Percentiles rank a stretch among this genome's conserved stretches.
phyloP scores from a whole-genome alignment of 1,140 invertebrate species.

The Drosophila ogumai region DNA sequence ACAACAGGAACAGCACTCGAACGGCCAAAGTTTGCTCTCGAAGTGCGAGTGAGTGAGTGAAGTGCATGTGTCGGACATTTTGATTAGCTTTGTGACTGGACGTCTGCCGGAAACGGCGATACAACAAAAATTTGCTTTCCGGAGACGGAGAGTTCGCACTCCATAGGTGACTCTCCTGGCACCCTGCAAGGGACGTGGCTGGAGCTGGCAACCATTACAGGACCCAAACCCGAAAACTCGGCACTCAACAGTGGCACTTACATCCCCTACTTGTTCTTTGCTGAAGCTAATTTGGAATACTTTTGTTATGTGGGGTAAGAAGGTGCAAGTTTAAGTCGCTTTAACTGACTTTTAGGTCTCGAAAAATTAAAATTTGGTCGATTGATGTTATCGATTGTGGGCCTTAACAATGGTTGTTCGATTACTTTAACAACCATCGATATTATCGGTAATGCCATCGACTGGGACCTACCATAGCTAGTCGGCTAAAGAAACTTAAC shows the following conservation, averaged over 20 bases:
- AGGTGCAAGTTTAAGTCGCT: neutral
- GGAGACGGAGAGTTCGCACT: neutral
- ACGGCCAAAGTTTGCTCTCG: conserved; percentile 63
- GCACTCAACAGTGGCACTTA: neutral
- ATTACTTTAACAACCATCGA: neutral
- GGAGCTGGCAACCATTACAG: neutral
- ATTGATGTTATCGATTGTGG: neutral
- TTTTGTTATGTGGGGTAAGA: neutral
- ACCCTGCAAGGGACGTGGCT: neutral
- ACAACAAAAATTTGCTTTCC: conserved; percentile 19
- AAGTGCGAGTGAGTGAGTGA: conserved; percentile 50
- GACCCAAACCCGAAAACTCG: neutral
- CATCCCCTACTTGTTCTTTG: neutral
- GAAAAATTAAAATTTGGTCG: neutral
- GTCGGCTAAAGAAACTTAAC: conserved; percentile 62
- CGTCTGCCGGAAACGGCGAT: conserved; percentile 61
- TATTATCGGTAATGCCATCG: neutral
- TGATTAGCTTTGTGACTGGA: conserved; percentile 75
- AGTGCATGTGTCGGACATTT: conserved; percentile 70
- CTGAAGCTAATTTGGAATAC: neutral
- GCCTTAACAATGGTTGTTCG: neutral
- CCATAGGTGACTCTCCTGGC: conserved; percentile 10
- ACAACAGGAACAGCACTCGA: conserved; percentile 35
- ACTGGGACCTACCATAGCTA: conserved; percentile 6
- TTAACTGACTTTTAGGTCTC: neutral